phyloP scores from a whole-genome alignment of 2,113 vertebrate genomes.

The Poecile atricapillus region DNA sequence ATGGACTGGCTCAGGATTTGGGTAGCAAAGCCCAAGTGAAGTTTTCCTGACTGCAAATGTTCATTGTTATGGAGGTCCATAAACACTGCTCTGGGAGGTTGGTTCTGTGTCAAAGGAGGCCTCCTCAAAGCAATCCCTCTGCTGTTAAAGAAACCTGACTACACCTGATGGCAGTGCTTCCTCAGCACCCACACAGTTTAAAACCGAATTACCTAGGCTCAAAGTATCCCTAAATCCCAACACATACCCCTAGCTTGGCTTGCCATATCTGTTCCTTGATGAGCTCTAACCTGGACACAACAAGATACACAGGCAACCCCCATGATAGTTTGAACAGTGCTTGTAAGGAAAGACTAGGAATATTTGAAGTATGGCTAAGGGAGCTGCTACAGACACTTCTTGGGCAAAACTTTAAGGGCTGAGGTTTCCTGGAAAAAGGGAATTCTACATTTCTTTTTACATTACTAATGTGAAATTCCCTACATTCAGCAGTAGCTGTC shows the following conservation, averaged over 20 bases:
- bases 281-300: not conserved
- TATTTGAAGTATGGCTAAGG: not conserved
- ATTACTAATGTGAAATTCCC: not conserved
- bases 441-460: not conserved
- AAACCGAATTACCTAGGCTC: not conserved
- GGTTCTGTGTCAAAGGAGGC: not conserved
- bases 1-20: not conserved
- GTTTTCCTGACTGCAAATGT: not conserved
- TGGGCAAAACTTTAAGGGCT: not conserved
- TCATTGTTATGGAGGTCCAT: not conserved
- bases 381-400: not conserved
- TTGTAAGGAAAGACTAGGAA: not conserved
- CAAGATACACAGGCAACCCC: not conserved
- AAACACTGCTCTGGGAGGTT: not conserved
- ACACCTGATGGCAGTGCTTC: not conserved
- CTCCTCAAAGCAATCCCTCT: not conserved
- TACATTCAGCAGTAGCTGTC: not conserved
- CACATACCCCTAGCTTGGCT: too few relatives aligned
- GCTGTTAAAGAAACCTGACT: not conserved
- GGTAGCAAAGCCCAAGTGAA: not conserved
- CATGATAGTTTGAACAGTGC: not conserved
- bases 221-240: not conserved
- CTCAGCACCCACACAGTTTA: not conserved
- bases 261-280: rapidly evolving
- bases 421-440: not conserved